Evolutionary conservation across 2,888 invertebrate genomes (phyloP).

Genomic region (Chirona hameri): DNA sequence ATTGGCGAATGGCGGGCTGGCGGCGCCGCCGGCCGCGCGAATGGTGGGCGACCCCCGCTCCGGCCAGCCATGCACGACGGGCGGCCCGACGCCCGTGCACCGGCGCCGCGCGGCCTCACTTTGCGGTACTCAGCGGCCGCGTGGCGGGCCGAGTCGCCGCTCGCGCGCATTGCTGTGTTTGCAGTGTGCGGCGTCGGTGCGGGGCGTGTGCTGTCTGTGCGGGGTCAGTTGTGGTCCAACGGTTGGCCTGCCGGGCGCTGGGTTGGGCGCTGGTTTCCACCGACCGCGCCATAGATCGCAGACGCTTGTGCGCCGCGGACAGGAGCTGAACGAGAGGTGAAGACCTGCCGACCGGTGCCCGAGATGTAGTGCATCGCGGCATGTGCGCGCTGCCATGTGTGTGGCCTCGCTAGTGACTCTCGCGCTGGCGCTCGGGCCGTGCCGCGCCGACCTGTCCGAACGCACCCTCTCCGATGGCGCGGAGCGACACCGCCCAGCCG

Average conservation of each 20-base stretch:
- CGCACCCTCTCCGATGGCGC: no score
- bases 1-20: neutral
- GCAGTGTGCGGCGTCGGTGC: no score
- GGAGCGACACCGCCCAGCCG: no score
- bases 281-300: neutral
- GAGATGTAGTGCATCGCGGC: neutral
- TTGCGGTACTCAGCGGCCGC: neutral
- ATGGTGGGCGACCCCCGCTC: neutral
- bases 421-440: neutral
- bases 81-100: neutral
- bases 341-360: neutral
- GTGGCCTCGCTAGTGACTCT: neutral
- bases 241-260: neutral
- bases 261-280: neutral
- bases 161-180: no score
- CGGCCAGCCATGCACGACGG: slow-evolving; percentile 23
- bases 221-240: neutral
- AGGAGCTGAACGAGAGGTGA: no score
- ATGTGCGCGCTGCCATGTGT: neutral
- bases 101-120: neutral
- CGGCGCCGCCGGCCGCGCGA: neutral
- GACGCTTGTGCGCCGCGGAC: no score
- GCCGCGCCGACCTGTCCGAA: neutral
- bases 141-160: neutral
- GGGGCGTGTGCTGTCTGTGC: neutral